Evolutionary conservation across 2,113 vertebrate genomes (phyloP), one percentile per base, ranked within the genome.

Genomic region (Odontophorus gujanensis): DNA sequence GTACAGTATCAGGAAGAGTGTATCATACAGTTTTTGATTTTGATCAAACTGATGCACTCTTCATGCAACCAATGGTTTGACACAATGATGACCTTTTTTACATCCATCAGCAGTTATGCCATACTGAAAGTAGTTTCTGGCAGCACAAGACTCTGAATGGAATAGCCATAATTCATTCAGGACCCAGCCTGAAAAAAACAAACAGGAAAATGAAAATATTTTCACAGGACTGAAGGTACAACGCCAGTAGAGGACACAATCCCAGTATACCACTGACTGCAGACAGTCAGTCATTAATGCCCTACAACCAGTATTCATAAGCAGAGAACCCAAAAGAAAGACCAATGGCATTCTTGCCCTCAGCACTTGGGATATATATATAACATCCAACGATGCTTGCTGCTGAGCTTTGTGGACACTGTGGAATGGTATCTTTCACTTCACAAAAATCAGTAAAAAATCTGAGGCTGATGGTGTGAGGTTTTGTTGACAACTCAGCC

Each of bases 401-500:
- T 55, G 50, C 81, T 75, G 45, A 77, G 50, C 59, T 83, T 45
- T 79, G 82, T 48, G 65, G 83, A 22, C 53, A 47, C 76, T 24
- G 32, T 40, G 76, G 62, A 91, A 81, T 3, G 3, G 12, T 25
- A 38, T 48, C 47, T 48, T 30, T 62, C 34, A 75, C 63, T 75
- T 75, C 82, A 80, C 25, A 91, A 66, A 79, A 34, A 87, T 47
- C 45, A 93, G 75, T 48, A 85, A 67, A 75, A 26, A 91, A 47
- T 72, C 32, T 10, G 34, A 93, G 53, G n/a, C 19, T 90, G 75
- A 75, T 32, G 68, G 38, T 11, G 38, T 1, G 4, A 90, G 62
- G 15, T 47, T 85, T 96, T 94, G 50, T 63, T 76, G 67, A 76
- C 73, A 94, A 73, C 76, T 93, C 80, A 83, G 72, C 15, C 76